Conservation (phyloP, 1,140 invertebrate genomes). For the Varroa destructor region DNA sequence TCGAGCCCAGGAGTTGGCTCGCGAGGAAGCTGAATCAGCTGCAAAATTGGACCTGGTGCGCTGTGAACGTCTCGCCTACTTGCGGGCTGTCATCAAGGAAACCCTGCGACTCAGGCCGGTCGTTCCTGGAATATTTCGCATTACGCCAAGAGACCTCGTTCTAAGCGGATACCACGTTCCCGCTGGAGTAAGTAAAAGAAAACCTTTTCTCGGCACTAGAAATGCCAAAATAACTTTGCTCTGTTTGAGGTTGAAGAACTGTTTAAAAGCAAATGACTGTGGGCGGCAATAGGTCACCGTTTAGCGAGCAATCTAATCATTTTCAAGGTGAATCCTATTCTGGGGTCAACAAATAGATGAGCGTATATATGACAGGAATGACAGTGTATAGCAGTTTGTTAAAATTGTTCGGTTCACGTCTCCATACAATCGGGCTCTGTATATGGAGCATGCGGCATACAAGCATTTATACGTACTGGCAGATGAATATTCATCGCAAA, state of each 20-base stretch:
- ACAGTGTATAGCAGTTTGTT: not conserved
- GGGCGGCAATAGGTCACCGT: not conserved
- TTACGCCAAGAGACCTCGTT: conserved; percentile 58
- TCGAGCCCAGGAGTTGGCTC: not conserved
- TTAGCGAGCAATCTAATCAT: not conserved
- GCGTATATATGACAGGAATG: not conserved
- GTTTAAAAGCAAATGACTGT: not conserved
- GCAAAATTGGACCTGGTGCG: not conserved
- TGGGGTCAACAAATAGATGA: not conserved
- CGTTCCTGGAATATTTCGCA: conserved; percentile 62
- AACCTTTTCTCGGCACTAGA: no score
- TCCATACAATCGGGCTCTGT: no score
- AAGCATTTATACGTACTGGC: no score
- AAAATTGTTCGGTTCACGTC: no score
- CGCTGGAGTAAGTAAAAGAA: conserved; percentile 43
- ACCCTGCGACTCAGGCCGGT: conserved; percentile 54
- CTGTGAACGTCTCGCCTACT: conserved; percentile 11
- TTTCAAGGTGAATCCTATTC: not conserved
- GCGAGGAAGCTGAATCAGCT: not conserved
- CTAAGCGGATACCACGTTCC: conserved; percentile 60
- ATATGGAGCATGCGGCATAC: no score
- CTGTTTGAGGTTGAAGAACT: not conserved
- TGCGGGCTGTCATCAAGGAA: conserved; percentile 6
- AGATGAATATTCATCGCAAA: no score
- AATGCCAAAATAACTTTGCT: not conserved